A percentile compares a stretch with the other conserved stretches of the same genome.
Evolutionary conservation across 2,888 invertebrate genomes (phyloP).

Genomic region (Trissolcus brochymenae): DNA sequence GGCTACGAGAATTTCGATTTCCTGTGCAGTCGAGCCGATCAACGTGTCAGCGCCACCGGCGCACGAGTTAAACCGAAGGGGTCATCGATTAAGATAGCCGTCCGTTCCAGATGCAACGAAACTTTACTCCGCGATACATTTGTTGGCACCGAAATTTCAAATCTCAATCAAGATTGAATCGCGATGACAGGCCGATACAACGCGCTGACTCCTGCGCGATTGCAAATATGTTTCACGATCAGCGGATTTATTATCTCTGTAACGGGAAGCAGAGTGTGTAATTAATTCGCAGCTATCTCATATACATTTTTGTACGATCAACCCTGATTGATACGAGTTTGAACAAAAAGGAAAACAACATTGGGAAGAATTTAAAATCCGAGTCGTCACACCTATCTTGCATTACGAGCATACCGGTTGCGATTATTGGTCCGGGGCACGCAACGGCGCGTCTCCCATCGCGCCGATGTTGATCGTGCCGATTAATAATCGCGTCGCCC

Average conservation of each 20-base stretch:
- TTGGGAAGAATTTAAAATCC: constrained; percentile 35
- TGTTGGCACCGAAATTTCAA: constrained; percentile 37
- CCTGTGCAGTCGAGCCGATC: constrained; percentile 45
- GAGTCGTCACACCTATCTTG: constrained; percentile 67
- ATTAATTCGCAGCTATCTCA: constrained; percentile 14
- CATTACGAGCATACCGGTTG: constrained; percentile 64
- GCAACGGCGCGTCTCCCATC: constrained; percentile 71
- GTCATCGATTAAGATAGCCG: constrained; percentile 72
- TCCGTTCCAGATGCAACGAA: constrained; percentile 59
- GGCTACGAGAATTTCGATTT: constrained; percentile 37
- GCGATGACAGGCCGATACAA: background rate
- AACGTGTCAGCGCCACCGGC: constrained; percentile 57
- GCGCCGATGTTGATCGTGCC: constrained; percentile 74
- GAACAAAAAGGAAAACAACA: constrained; percentile 13
- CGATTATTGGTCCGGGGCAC: constrained; percentile 70
- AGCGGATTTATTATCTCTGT: constrained; percentile 16
- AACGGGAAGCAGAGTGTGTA: constrained; percentile 6
- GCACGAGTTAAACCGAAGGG: constrained; percentile 67
- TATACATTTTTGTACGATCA: constrained; percentile 36
- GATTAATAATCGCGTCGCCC: constrained; percentile 73
- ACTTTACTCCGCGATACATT: constrained; percentile 51
- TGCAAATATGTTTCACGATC: background rate
- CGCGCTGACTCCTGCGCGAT: background rate
- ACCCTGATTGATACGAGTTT: constrained; percentile 1
- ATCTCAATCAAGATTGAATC: constrained; percentile 25